Evolutionary conservation across 2,888 invertebrate species (phyloP).

Genomic region (Podabrus alpinus): DNA sequence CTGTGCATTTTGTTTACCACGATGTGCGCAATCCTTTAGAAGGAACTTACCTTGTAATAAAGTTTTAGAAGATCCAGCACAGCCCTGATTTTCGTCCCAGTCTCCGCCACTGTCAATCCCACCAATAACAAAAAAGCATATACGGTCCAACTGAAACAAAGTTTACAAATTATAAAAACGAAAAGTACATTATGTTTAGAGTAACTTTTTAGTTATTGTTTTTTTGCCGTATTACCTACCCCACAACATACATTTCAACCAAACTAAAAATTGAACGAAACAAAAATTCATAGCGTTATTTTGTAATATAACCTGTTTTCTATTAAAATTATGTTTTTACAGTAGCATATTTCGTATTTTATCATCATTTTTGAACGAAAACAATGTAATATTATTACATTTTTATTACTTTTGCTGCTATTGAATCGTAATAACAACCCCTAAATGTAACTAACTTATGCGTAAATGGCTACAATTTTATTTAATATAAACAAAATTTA

Average conservation of each 20-base stretch:
- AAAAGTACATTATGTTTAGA: slow-evolving; percentile 12
- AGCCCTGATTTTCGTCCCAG: slow-evolving; percentile 28
- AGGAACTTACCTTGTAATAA: slow-evolving; percentile 25
- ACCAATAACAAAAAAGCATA: slow-evolving; percentile 23
- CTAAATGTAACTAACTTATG: slow-evolving; percentile 2
- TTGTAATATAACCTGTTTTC: slow-evolving; percentile 44
- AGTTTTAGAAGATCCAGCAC: slow-evolving; percentile 13
- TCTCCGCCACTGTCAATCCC: slow-evolving; percentile 29
- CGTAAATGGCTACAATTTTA: slow-evolving; percentile 25
- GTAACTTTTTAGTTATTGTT: not conserved
- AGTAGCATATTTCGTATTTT: slow-evolving; percentile 49
- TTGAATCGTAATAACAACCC: slow-evolving; percentile 47
- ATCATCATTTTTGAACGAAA: slow-evolving; percentile 50
- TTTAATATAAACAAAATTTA: slow-evolving; percentile 1
- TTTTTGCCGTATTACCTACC: not conserved
- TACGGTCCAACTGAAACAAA: slow-evolving; percentile 33
- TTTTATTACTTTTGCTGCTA: slow-evolving; percentile 47
- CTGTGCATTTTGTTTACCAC: not conserved
- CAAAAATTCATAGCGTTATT: slow-evolving; percentile 40
- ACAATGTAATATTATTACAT: slow-evolving; percentile 51
- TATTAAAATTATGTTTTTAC: slow-evolving; percentile 51
- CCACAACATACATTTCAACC: slow-evolving; percentile 40
- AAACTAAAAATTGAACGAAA: slow-evolving; percentile 42
- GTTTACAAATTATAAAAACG: slow-evolving; percentile 26
- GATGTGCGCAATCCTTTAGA: not conserved